Evolutionary conservation across 2,113 vertebrate genomes (phyloP).

Genomic region (Pollimyrus isidori): DNA sequence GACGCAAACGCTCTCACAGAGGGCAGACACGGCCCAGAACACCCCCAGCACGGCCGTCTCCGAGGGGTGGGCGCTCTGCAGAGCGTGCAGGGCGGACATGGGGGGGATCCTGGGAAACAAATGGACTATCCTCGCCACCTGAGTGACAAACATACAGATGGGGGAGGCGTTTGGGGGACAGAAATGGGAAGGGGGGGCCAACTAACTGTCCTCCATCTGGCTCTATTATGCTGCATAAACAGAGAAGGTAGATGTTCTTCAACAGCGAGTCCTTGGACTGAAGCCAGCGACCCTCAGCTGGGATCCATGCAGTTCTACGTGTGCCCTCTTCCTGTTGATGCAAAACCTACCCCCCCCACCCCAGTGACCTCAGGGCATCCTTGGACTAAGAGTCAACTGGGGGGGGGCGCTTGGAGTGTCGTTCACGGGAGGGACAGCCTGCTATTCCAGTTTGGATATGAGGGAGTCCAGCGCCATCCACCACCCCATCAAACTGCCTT

Average conservation of each 20-base stretch:
- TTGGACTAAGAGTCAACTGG: background rate
- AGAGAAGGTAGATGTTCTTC: background rate
- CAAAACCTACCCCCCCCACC: background rate
- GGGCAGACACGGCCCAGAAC: constrained; percentile 74
- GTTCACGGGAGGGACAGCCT: background rate
- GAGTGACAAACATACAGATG: constrained; percentile 62
- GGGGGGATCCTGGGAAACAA: constrained; percentile 68
- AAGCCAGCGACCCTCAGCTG: background rate
- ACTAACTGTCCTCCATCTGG: background rate
- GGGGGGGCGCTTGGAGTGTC: background rate
- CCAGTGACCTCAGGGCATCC: background rate
- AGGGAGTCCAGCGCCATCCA: background rate
- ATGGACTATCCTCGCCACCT: constrained; percentile 74
- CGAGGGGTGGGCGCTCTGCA: constrained; percentile 73
- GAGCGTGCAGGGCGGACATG: constrained; percentile 68
- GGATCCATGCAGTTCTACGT: background rate
- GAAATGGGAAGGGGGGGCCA: background rate
- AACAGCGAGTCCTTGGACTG: background rate
- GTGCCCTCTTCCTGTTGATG: background rate
- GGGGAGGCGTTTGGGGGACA: constrained; percentile 11
- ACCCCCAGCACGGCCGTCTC: constrained; percentile 74
- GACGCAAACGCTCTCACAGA: constrained; percentile 72
- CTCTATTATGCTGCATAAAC: background rate
- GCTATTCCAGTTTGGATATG: constrained; percentile 6
- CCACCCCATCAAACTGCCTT: background rate